phyloP scores from a whole-genome alignment of 2,113 vertebrate genomes.

The Trichechus manatus region DNA sequence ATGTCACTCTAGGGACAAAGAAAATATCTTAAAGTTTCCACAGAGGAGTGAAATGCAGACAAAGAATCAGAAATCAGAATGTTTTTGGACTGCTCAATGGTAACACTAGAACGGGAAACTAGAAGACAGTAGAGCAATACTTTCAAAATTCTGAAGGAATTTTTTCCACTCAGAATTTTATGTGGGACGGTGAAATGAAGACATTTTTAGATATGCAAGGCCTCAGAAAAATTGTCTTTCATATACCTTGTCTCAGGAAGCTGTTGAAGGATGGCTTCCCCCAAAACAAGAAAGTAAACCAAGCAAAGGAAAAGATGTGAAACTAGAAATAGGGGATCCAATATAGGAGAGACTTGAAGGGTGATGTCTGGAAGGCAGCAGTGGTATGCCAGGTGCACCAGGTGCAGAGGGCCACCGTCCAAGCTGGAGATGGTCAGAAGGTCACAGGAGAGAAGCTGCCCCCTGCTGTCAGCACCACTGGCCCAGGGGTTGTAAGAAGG shows the following conservation, averaged over 20 bases:
- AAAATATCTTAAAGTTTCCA: not conserved
- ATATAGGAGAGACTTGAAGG: not conserved
- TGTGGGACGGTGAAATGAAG: not conserved
- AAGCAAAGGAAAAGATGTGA: not conserved
- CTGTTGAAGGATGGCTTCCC: not conserved
- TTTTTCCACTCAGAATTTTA: not conserved
- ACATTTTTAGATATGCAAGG: not conserved
- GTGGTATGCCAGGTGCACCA: fast-evolving
- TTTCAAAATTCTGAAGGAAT: not conserved
- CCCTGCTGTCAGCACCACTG: fast-evolving
- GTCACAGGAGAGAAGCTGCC: not conserved
- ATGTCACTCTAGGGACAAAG: not conserved
- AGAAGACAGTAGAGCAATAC: not conserved
- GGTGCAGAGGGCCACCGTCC: fast-evolving
- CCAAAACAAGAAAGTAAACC: not conserved
- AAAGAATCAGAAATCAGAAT: not conserved
- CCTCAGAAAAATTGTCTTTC: not conserved
- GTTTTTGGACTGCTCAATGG: not conserved
- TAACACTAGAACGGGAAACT: too few species aligned
- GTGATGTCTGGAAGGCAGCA: fast-evolving
- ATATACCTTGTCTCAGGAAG: not conserved
- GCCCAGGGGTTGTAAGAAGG: not conserved
- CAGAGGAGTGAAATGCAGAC: not conserved
- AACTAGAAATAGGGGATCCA: not conserved
- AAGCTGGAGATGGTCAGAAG: not conserved